Conservation (phyloP, 2,113 vertebrate species). For the Hystrix cristata region DNA sequence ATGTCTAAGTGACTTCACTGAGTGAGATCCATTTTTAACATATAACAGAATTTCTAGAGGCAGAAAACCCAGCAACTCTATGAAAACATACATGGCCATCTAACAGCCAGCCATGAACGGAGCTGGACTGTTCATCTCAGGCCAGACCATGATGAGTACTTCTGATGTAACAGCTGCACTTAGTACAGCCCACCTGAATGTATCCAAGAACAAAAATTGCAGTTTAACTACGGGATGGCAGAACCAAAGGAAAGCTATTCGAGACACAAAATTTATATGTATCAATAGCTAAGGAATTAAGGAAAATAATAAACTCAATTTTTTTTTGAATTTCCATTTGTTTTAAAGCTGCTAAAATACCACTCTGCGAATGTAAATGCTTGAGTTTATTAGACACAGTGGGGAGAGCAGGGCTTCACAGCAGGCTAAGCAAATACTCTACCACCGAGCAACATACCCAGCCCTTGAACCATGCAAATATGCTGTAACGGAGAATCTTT, state of each 20-base stretch:
- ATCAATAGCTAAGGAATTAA: constrained; percentile 30
- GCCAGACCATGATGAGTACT: background rate
- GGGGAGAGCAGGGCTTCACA: background rate
- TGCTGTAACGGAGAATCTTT: background rate
- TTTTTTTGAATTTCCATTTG: background rate
- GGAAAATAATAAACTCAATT: background rate
- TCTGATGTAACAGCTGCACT: background rate
- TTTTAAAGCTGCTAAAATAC: background rate
- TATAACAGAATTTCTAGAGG: constrained; percentile 28
- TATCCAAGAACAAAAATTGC: background rate
- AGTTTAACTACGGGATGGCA: background rate
- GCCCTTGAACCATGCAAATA: background rate
- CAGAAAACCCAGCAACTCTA: background rate
- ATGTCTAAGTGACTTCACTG: background rate
- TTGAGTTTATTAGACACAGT: background rate
- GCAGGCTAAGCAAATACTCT: background rate
- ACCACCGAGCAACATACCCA: background rate
- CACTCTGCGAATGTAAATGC: background rate
- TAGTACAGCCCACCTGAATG: background rate
- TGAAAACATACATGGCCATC: background rate
- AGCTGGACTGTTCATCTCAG: background rate
- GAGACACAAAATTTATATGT: background rate
- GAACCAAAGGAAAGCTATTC: constrained; percentile 13
- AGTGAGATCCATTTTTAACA: background rate
- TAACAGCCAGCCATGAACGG: background rate